Base-by-base conservation (phyloP, 2,113 vertebrate genomes). In the Charadrius vociferus region DNA sequence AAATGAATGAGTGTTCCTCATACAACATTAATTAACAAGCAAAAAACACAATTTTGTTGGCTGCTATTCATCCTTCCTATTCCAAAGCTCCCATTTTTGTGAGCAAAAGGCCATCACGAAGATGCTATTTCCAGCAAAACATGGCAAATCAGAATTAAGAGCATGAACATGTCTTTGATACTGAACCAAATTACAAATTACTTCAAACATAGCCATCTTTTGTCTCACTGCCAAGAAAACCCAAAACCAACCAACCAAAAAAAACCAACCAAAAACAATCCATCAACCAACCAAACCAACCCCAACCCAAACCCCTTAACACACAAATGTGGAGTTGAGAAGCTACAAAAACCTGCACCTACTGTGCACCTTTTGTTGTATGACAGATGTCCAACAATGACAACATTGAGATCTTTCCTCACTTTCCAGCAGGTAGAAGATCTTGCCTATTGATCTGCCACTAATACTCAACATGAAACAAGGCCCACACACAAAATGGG, bases 131-230 rank as follows among this genome's bases (percentile, higher is more conserved):
- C 49, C 56, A 93, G 50, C 16, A 74, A 61, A 94, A 55, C 39
- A 55, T 62, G 9, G 43, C 15, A 86, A 49, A 73, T 63, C 14
- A 75, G 32, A 90, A 58, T 61, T 65, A 56, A 79, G 47, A 96
- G 62, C 55, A 77, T 14, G 52, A 87, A 91, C 43, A 37, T 29
- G 68, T 45, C 83, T 94, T 84, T 75, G 62, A 91, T 41, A 88
- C 27, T 93, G 39, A 96, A 87, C 61, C 66, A 96, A 97, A 95
- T 52, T 41, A 63, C 67, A 96, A 98, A 95, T 55, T 41, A 63
- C 70, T 92, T 95, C 82, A 92, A 87, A 96, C 45, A 2, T 11
- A 66, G 80, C 39, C 85, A 74, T 91, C 86, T 95, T 96, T 84
- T 50, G 66, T 66, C 62, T 45, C 15, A 5, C 45, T 45, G 45